Conservation (phyloP, 2,888 invertebrate species). For the Nomada lathburiana region DNA sequence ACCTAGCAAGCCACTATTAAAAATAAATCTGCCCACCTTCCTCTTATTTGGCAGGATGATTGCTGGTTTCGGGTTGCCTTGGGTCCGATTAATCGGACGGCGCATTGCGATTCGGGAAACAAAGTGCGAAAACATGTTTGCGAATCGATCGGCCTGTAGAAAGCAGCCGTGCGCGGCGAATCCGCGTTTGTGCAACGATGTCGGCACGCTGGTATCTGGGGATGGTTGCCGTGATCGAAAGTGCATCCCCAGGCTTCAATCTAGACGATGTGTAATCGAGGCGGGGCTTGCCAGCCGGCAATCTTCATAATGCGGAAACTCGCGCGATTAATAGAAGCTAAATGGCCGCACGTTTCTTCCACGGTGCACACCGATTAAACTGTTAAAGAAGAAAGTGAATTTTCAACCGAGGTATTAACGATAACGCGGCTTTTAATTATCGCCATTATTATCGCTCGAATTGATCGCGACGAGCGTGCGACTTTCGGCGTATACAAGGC, state of each 20-base stretch:
- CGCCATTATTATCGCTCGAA: too few species aligned
- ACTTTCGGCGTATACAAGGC: too few species aligned
- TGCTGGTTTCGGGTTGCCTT: conserved; percentile 19
- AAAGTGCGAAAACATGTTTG: conserved; percentile 59
- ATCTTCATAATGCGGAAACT: conserved; percentile 53
- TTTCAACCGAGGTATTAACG: not conserved
- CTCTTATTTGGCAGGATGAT: conserved; percentile 28
- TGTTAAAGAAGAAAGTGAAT: not conserved
- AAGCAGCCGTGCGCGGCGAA: conserved; percentile 61
- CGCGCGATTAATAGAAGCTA: conserved; percentile 48
- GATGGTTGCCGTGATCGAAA: conserved; percentile 55
- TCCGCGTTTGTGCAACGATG: conserved; percentile 59
- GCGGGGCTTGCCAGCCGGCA: conserved; percentile 31
- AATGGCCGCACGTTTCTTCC: conserved; percentile 22
- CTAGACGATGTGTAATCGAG: conserved; percentile 45
- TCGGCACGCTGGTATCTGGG: conserved; percentile 39
- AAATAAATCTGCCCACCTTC: too few species aligned
- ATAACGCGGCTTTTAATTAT: too few species aligned
- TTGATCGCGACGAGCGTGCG: too few species aligned
- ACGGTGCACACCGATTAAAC: not conserved
- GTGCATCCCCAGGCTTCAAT: conserved; percentile 55
- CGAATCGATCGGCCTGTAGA: conserved; percentile 42
- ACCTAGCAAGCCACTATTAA: too few species aligned
- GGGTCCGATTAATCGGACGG: conserved; percentile 29
- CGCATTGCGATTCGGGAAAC: conserved; percentile 37